Percentiles rank a stretch among this genome's conserved stretches.
phyloP scores from a whole-genome alignment of 2,113 vertebrate species.

The Anoplopoma fimbria region DNA sequence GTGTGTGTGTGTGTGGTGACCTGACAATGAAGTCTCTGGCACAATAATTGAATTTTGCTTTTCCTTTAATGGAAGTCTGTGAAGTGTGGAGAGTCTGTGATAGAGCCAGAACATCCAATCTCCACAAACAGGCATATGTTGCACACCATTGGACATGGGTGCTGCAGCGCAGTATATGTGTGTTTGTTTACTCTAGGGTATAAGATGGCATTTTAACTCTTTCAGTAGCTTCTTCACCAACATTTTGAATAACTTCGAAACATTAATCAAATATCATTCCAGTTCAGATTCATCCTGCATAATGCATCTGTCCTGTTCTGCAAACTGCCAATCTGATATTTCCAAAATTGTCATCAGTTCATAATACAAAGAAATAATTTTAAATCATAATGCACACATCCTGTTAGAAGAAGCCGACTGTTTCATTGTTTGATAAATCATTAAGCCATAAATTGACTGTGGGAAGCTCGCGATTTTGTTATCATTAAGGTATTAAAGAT shows the following conservation, averaged over 20 bases:
- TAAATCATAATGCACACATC: neutral
- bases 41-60: conserved; percentile 77
- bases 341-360: neutral
- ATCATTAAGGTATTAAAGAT: neutral
- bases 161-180: neutral
- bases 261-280: neutral
- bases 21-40: conserved; percentile 29
- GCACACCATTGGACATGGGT: conserved; percentile 36
- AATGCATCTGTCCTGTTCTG: neutral
- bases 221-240: neutral
- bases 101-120: conserved; percentile 75
- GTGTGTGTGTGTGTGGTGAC: neutral
- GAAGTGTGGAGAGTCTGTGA: conserved; percentile 75
- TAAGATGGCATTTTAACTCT: neutral
- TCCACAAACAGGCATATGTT: conserved; percentile 47
- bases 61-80: conserved; percentile 78
- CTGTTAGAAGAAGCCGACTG: neutral
- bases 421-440: neutral
- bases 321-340: neutral
- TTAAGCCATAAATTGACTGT: neutral
- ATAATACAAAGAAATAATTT: neutral
- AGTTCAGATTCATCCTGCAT: neutral
- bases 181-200: conserved; percentile 2
- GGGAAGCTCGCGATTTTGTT: neutral
- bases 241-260: neutral